These are phyloP conservation scores for Panulirus ornatus DNA, from an alignment of 1,140 invertebrate genomes.

Conservation along the genomic window DNA sequence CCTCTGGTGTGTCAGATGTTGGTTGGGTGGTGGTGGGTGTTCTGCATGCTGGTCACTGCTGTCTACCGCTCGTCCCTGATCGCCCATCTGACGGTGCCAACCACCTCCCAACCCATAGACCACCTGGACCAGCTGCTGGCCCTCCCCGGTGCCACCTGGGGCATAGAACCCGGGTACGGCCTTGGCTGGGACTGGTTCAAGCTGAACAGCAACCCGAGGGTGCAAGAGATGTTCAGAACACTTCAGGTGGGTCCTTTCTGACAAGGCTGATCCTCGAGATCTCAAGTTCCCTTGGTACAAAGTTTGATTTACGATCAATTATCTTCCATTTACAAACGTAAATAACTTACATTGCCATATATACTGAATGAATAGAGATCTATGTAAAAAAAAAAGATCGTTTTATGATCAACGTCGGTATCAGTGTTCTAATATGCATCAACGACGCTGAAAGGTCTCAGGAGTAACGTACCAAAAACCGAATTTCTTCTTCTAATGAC, in stretches of 20 bases:
- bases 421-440: too few species aligned
- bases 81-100: slow-evolving; percentile 62
- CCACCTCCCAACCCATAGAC: slow-evolving; percentile 42
- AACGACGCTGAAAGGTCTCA: too few species aligned
- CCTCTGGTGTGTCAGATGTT: slow-evolving; percentile 46
- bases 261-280: too few species aligned
- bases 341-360: too few species aligned
- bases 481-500: too few species aligned
- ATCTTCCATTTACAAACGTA: too few species aligned
- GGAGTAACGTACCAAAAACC: too few species aligned
- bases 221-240: slow-evolving; percentile 22
- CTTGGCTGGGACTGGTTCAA: slow-evolving; percentile 65
- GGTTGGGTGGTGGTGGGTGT: slow-evolving; percentile 55
- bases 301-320: too few species aligned
- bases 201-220: slow-evolving; percentile 29
- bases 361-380: too few species aligned
- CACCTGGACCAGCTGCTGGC: slow-evolving; percentile 29
- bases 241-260: slow-evolving; percentile 40
- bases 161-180: slow-evolving; percentile 40
- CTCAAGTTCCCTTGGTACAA: too few species aligned
- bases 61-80: slow-evolving; percentile 52
- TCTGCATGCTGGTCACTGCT: slow-evolving; percentile 41
- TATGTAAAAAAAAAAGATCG: too few species aligned
- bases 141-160: slow-evolving; percentile 35
- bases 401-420: too few species aligned